Percentiles rank a stretch among this genome's conserved stretches.
Conservation (phyloP, 2,888 invertebrate genomes). For the Caenorhabditis sp. region DNA sequence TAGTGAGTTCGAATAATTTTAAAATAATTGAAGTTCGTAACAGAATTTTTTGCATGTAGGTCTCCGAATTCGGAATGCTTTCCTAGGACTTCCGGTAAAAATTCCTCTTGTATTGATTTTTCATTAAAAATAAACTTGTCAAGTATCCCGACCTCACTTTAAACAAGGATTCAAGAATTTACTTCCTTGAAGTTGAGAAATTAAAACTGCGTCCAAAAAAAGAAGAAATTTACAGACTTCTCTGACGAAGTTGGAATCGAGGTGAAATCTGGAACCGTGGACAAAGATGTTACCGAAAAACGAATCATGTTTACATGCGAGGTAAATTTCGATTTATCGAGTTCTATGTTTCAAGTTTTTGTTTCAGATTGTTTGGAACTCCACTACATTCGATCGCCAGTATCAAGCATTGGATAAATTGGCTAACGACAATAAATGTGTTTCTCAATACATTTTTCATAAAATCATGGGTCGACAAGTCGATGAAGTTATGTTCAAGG, state of each 20-base stretch:
- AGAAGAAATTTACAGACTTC: conserved; percentile 80
- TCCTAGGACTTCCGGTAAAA: no score
- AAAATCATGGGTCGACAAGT: conserved; percentile 83
- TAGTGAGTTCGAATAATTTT: conserved; percentile 74
- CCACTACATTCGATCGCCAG: conserved; percentile 77
- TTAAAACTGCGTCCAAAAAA: no score
- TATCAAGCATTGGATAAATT: conserved; percentile 91
- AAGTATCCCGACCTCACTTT: no score
- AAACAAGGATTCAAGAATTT: no score
- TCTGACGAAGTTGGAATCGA: conserved; percentile 98
- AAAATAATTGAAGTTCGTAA: no score
- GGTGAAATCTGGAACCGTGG: conserved; percentile 84
- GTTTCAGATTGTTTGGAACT: conserved; percentile 62
- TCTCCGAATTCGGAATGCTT: no score
- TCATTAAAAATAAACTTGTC: no score
- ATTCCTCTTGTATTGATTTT: no score
- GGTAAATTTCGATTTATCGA: no score
- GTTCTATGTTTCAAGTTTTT: no score
- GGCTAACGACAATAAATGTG: conserved; percentile 93
- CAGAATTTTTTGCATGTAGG: no score
- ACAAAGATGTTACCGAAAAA: conserved; percentile 84
- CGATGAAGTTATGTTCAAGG: conserved; percentile 74
- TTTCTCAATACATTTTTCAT: conserved; percentile 96
- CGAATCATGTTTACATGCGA: conserved; percentile 96
- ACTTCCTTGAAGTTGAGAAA: no score